Conservation (phyloP, 2,113 vertebrate genomes). For the Megalops atlanticus region DNA sequence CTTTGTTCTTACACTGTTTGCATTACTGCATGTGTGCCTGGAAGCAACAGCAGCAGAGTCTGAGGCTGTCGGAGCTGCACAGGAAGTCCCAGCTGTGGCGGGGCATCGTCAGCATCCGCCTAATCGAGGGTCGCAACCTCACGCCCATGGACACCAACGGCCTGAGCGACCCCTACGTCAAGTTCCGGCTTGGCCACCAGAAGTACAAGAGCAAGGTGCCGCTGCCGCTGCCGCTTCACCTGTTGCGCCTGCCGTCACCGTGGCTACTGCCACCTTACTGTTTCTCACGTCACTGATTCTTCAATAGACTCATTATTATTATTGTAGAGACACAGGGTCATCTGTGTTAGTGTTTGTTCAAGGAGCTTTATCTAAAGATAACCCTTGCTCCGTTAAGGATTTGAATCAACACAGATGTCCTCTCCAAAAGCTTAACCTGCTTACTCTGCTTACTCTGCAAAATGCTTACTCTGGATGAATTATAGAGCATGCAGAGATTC, state of each 20-base stretch:
- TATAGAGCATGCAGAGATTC: no score
- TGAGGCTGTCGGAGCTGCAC: slow-evolving; percentile 82
- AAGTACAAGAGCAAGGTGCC: slow-evolving; percentile 95
- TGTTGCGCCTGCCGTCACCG: not conserved
- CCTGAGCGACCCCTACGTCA: slow-evolving; percentile 89
- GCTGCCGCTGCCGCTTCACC: not conserved
- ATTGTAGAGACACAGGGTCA: no score
- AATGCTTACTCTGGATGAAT: no score
- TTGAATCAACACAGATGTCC: no score
- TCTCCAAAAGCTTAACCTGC: no score
- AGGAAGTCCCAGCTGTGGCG: slow-evolving; percentile 86
- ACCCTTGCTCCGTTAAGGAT: no score
- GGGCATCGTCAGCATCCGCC: slow-evolving; percentile 85
- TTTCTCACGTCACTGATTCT: not conserved
- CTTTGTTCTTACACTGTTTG: not conserved
- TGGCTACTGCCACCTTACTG: not conserved
- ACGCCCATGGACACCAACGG: slow-evolving; percentile 90
- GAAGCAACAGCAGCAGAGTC: slow-evolving; percentile 82
- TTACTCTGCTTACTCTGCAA: no score
- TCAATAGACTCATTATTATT: no score
- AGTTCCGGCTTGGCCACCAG: slow-evolving; percentile 87
- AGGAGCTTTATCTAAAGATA: no score
- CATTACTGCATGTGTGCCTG: not conserved
- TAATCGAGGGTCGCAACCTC: slow-evolving; percentile 86
- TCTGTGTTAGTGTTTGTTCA: no score